Conservation (phyloP, 2,797 vertebrate genomes). For the Mus minutoides region DNA sequence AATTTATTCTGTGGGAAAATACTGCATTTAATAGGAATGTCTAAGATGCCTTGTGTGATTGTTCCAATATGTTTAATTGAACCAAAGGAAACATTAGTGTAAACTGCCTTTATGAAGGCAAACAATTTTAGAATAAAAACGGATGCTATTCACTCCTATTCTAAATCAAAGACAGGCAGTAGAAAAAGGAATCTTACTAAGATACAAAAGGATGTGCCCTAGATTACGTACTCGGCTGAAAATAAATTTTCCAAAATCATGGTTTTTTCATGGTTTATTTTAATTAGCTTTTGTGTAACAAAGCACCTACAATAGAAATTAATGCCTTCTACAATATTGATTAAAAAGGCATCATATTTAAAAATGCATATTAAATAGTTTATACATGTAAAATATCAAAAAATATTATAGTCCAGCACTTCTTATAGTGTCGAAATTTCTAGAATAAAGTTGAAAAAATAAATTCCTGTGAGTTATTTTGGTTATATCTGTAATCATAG, state of each 20-base stretch:
- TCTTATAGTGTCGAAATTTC: neutral
- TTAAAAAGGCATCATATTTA: neutral
- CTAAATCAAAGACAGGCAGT: neutral
- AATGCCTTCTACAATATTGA: neutral
- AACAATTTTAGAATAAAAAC: conserved; percentile 63
- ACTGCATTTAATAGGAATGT: conserved; percentile 63
- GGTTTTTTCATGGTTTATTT: neutral
- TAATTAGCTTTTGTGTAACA: neutral
- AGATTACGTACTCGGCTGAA: neutral
- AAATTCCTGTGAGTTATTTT: neutral
- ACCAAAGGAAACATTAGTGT: conserved; percentile 47
- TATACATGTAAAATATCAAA: neutral
- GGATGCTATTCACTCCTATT: neutral
- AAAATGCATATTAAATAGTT: neutral
- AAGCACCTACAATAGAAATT: neutral
- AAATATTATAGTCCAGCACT: neutral
- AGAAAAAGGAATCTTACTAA: neutral
- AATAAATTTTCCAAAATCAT: conserved; percentile 5
- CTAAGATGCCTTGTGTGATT: conserved; percentile 64
- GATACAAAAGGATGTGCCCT: neutral
- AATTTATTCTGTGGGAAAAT: conserved; percentile 73
- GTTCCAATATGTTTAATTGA: conserved; percentile 68
- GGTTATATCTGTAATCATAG: neutral
- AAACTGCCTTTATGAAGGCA: conserved; percentile 37
- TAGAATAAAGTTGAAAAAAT: neutral